Percentiles rank a stretch among this genome's conserved stretches.
These are phyloP conservation scores for Drosophila nigritarsus DNA, from an alignment of 2,888 invertebrate genomes.

Conservation along the genomic window DNA sequence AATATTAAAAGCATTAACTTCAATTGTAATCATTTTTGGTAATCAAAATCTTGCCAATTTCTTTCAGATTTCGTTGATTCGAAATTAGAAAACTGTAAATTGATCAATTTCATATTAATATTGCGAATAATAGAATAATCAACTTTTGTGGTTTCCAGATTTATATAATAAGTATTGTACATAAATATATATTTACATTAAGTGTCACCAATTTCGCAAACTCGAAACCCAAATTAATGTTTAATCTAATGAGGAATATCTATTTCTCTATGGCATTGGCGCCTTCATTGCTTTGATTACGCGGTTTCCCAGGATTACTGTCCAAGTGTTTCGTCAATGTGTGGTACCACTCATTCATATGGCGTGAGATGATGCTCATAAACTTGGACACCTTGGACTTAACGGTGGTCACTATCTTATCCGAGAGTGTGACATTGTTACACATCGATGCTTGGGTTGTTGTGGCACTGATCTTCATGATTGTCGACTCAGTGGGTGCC, in stretches of 20 bases:
- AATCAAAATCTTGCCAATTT: too few species aligned
- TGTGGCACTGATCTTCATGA: constrained; percentile 54
- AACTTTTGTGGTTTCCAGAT: constrained; percentile 5
- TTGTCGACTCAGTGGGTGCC: constrained; percentile 36
- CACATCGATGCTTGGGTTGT: background rate
- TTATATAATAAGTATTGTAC: constrained; percentile 28
- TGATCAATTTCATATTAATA: constrained; percentile 33
- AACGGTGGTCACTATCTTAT: constrained; percentile 68
- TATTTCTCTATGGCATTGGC: constrained; percentile 47
- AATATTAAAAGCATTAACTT: too few species aligned
- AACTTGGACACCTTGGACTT: constrained; percentile 76
- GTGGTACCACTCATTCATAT: constrained; percentile 82
- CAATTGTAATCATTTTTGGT: too few species aligned
- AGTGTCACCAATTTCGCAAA: background rate
- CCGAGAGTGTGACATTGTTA: constrained; percentile 37
- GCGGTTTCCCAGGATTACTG: constrained; percentile 8
- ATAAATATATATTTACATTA: constrained; percentile 71
- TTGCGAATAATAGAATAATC: constrained; percentile 32
- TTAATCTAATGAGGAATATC: background rate
- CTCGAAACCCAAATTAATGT: background rate
- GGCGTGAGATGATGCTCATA: constrained; percentile 77
- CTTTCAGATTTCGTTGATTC: too few species aligned
- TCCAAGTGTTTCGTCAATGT: constrained; percentile 70
- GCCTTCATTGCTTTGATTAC: background rate
- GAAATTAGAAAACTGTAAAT: constrained; percentile 11